phyloP scores from a whole-genome alignment of 2,113 vertebrate genomes.

The Bos indicus region DNA sequence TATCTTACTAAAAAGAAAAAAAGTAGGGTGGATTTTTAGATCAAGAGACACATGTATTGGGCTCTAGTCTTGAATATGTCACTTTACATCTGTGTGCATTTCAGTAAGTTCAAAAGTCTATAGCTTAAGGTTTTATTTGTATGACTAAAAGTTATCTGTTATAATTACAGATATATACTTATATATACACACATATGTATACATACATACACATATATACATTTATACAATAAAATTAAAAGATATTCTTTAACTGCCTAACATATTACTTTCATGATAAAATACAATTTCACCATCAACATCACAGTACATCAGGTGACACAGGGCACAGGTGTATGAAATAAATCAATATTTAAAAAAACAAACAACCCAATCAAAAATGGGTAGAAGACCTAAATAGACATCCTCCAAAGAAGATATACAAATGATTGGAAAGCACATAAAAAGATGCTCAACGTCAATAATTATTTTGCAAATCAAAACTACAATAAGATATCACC shows the following conservation, averaged over 20 bases:
- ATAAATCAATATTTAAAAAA: neutral
- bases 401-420: neutral
- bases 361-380: neutral
- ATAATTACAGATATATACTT: neutral
- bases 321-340: neutral
- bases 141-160: neutral
- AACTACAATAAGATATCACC: neutral
- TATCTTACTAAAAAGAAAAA: neutral
- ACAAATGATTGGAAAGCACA: neutral
- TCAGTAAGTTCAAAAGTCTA: neutral
- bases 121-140: neutral
- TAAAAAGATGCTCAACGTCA: neutral
- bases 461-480: neutral
- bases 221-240: neutral
- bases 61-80: neutral
- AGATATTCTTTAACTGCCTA: neutral
- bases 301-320: neutral
- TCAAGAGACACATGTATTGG: neutral
- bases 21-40: neutral
- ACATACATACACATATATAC: neutral
- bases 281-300: neutral
- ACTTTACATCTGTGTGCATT: neutral
- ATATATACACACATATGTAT: neutral
- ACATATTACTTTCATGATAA: neutral
- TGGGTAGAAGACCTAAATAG: neutral